Evolutionary conservation across 2,113 vertebrate species (phyloP), one percentile per base, ranked within the genome.

Genomic region (Ibidorhyncha struthersii): DNA sequence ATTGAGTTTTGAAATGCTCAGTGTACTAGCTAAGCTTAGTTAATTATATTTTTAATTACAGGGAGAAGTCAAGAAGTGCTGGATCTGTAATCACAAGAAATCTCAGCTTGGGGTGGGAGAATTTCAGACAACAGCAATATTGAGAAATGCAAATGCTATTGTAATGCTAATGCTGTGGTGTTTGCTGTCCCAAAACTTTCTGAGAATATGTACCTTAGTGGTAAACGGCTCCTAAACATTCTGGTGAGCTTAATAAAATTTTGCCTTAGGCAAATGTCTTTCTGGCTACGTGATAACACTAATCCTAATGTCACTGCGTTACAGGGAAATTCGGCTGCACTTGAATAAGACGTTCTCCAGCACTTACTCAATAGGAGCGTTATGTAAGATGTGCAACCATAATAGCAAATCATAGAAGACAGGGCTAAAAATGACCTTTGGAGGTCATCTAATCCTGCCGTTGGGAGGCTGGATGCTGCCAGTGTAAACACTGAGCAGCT

Each of bases 11-110:
- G 65, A 93, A 93, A 73, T 59, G 66, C 47, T 83, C 34, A 4
- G 86, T 76, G 69, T 50, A 30, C 8, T 71, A 70, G 82, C 55
- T 53, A 23, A 73, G 56, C 89, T 91, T 66, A 84, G 61, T 47
- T 90, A 86, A 93, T 94, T 69, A 7, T 30, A 27, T 67, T 71
- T 95, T 92, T 92, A 92, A 85, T 95, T 90, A 77, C 45, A 89
- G n/a, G 16, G 32, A 71, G 40, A 85, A 88, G 59, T 66, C 30
- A 65, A 41, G 76, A 82, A 86, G 82, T 45, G 25, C 41, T 45
- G 66, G 61, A 86, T 65, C 52, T 1, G 0, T 91, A 79, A 82
- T 70, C 55, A 36, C 2, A 10, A 61, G 80, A 81, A 77, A 71
- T 66, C 45, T 36, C 41, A 49, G 69, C 18, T 81, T 50, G 50